Percentiles rank a stretch among this genome's conserved stretches.
phyloP scores from a whole-genome alignment of 2,888 invertebrate species.

The Latheticus oryzae region DNA sequence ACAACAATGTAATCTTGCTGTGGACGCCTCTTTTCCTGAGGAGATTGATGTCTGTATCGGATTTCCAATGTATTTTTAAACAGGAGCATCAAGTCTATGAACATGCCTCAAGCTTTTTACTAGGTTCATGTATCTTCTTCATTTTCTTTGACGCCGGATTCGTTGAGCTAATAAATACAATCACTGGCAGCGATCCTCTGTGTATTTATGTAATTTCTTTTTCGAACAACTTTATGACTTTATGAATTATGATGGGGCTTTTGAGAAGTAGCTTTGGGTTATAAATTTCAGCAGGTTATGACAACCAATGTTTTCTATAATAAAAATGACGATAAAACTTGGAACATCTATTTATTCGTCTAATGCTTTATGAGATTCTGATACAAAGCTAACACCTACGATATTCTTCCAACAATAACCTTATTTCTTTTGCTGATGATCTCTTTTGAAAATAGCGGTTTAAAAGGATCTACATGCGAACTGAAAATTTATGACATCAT shows the following conservation, averaged over 20 bases:
- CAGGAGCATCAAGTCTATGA: conserved; percentile 22
- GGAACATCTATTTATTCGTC: conserved; percentile 35
- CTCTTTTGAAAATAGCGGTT: too few species aligned
- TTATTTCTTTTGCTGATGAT: too few species aligned
- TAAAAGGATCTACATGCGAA: too few species aligned
- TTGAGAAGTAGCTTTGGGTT: conserved; percentile 38
- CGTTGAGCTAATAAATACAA: conserved; percentile 30
- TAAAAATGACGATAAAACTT: conserved; percentile 35
- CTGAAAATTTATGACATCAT: too few species aligned
- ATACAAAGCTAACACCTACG: not conserved
- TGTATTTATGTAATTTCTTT: conserved; percentile 41
- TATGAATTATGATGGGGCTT: conserved; percentile 40
- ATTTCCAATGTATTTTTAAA: conserved; percentile 40
- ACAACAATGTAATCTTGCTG: conserved; percentile 20
- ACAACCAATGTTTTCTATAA: conserved; percentile 40
- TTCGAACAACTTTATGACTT: conserved; percentile 40
- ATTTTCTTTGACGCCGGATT: conserved; percentile 30
- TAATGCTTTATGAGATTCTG: conserved; percentile 33
- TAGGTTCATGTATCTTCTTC: conserved; percentile 29
- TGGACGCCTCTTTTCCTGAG: conserved; percentile 10
- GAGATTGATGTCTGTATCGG: conserved; percentile 42
- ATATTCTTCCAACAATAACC: not conserved
- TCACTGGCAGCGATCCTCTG: conserved; percentile 31
- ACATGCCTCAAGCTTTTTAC: conserved; percentile 21
- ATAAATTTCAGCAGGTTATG: conserved; percentile 39